Base-by-base conservation (phyloP, 2,888 invertebrate genomes). In the Drosophila yooni region DNA sequence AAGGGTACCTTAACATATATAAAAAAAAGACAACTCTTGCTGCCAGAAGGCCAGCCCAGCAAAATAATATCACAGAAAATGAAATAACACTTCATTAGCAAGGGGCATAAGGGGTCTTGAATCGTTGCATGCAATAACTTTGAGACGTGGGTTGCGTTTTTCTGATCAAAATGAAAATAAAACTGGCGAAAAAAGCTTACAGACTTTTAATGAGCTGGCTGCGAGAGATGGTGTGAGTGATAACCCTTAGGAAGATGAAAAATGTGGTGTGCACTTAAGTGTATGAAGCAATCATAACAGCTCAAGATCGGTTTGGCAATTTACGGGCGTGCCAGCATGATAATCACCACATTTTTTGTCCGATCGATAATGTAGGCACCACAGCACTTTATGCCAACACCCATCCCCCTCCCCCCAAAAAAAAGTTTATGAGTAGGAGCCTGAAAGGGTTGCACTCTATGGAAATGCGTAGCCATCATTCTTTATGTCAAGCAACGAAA, bases 11-110 rank as follows among this genome's bases (percentile, higher is more conserved):
- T 33, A 46, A 43, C 25, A 38, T 27, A 53, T 43, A 43, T 21
- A 21, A 21, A 48, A 50, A 40, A 21, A 54, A 68, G 63, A 27
- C 52, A 53, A 57, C 56, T 29, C 21, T 43, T 18, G 64, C 11
- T 31, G 50, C n/a, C 18, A 59, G 48, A 57, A 62, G 58, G 48
- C 58, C 56, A 59, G 38, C 43, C 50, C 50, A 33, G 38, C 34
- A 36, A 69, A 75, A 74, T 57, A 66, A 71, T 63, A 76, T 70
- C 60, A 70, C 53, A 68, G 62, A 66, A 86, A 84, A 73, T 84
- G 87, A 88, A 87, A 89, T 82, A 87, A 81, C 87, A 87, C 89
- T 87, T 88, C 78, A 88, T 88, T 88, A 88, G 79, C 78, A 54
- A 66, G 62, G 70, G 66, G 59, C 36, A 46, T 15, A n/a, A 29